A percentile compares a stretch with the other conserved stretches of the same genome.
Evolutionary conservation across 2,888 invertebrate genomes (phyloP).

Genomic region (Lasioglossum lativentre): DNA sequence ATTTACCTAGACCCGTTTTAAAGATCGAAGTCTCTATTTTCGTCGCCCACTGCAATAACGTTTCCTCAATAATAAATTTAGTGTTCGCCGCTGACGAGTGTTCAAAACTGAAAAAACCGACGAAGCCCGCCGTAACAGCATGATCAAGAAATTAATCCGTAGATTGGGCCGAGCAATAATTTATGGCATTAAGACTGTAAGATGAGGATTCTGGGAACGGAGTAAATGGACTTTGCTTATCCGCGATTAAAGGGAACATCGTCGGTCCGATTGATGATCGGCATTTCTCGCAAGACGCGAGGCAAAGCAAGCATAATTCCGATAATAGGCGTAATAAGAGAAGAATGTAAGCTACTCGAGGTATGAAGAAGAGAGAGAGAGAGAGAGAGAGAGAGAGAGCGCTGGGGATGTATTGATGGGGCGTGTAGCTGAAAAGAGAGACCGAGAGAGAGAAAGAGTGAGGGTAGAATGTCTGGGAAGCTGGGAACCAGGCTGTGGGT

Average conservation of each 20-base stretch:
- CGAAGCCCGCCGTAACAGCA: background rate
- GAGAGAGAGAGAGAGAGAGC: background rate
- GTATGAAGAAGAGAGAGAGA: background rate
- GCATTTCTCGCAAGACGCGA: background rate
- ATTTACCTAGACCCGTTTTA: too few relatives aligned
- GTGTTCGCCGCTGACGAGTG: background rate
- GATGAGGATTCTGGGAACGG: background rate
- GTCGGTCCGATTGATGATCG: background rate
- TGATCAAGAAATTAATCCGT: background rate
- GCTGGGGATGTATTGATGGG: background rate
- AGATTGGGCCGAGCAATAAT: background rate
- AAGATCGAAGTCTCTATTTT: too few relatives aligned
- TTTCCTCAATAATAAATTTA: background rate
- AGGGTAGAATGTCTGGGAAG: constrained; percentile 28
- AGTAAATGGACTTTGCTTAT: constrained; percentile 3
- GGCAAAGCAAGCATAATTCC: constrained; percentile 30
- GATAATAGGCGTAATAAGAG: constrained; percentile 51
- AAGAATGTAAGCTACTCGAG: constrained; percentile 21
- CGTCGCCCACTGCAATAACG: too few relatives aligned
- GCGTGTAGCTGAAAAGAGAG: background rate
- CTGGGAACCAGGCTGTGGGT: background rate
- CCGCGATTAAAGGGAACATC: constrained; percentile 4
- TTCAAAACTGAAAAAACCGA: background rate
- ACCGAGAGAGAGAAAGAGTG: background rate
- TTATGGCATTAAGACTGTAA: background rate